phyloP scores from a whole-genome alignment of 1,140 invertebrate species.

The Hycleus cichorii region DNA sequence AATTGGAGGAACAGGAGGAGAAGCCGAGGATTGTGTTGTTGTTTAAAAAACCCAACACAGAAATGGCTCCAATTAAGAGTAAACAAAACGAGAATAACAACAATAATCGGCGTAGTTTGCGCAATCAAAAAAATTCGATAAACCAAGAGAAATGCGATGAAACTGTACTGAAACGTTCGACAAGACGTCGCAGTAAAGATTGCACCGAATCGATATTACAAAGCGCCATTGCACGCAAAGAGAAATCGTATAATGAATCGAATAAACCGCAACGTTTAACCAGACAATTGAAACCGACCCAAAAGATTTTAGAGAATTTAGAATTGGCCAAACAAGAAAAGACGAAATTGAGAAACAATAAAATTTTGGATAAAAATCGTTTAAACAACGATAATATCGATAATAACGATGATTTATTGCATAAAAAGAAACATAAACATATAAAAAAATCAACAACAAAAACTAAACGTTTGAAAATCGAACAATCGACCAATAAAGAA shows the following conservation, averaged over 20 bases:
- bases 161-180: conserved; percentile 27
- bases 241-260: conserved; percentile 47
- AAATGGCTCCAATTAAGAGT: background rate
- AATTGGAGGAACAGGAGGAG: background rate
- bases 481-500: conserved; percentile 12
- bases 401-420: conserved; percentile 3
- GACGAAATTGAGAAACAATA: conserved; percentile 16
- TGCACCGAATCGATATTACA: conserved; percentile 46
- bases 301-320: conserved; percentile 34
- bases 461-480: conserved; percentile 5
- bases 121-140: background rate
- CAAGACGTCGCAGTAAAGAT: conserved; percentile 45
- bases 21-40: conserved; percentile 7
- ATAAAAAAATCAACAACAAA: conserved; percentile 9
- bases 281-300: conserved; percentile 32
- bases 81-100: background rate
- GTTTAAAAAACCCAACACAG: conserved; percentile 2
- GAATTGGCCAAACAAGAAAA: conserved; percentile 24
- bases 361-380: background rate
- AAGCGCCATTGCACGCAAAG: conserved; percentile 50
- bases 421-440: conserved; percentile 16
- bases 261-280: conserved; percentile 31
- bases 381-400: conserved; percentile 4
- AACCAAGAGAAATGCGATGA: background rate
- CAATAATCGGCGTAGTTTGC: background rate